phyloP scores from a whole-genome alignment of 1,140 invertebrate genomes.

The Drosophila paulistorum region DNA sequence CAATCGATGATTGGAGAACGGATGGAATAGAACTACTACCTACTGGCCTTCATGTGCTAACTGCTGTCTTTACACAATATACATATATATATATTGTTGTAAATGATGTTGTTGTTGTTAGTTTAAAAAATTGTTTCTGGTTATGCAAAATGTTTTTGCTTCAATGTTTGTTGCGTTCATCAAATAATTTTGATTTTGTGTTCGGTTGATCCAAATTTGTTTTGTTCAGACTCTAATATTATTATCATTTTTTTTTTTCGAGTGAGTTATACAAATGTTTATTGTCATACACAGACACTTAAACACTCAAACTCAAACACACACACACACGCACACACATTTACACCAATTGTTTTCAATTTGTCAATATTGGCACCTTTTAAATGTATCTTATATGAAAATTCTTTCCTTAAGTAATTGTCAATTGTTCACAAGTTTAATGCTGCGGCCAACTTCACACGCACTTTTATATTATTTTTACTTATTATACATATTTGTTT shows the following conservation, averaged over 20 bases:
- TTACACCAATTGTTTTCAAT: slow-evolving; percentile 23
- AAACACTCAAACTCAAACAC: slow-evolving; percentile 28
- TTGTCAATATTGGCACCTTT: slow-evolving; percentile 34
- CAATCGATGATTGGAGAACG: slow-evolving; percentile 9
- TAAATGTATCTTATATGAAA: slow-evolving; percentile 27
- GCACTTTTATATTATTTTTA: slow-evolving; percentile 23
- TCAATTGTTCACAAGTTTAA: slow-evolving; percentile 61
- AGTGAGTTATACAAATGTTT: slow-evolving; percentile 67
- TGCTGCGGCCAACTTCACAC: slow-evolving; percentile 58
- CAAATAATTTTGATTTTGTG: slow-evolving; percentile 59
- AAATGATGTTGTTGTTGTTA: slow-evolving; percentile 53
- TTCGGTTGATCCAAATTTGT: slow-evolving; percentile 62
- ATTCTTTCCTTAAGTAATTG: slow-evolving; percentile 66
- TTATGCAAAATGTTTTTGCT: slow-evolving; percentile 44
- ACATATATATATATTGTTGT: slow-evolving; percentile 30
- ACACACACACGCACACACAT: slow-evolving; percentile 26
- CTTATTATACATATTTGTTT: slow-evolving; percentile 32
- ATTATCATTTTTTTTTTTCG: background rate
- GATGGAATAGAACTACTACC: slow-evolving; percentile 14
- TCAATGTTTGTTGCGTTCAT: slow-evolving; percentile 75
- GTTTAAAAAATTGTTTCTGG: slow-evolving; percentile 22
- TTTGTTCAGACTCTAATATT: slow-evolving; percentile 48
- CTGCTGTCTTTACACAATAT: slow-evolving; percentile 17
- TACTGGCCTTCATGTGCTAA: slow-evolving; percentile 1
- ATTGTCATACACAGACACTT: slow-evolving; percentile 48